Base-by-base conservation (phyloP, 2,113 vertebrate species). In the Hypomesus transpacificus region DNA sequence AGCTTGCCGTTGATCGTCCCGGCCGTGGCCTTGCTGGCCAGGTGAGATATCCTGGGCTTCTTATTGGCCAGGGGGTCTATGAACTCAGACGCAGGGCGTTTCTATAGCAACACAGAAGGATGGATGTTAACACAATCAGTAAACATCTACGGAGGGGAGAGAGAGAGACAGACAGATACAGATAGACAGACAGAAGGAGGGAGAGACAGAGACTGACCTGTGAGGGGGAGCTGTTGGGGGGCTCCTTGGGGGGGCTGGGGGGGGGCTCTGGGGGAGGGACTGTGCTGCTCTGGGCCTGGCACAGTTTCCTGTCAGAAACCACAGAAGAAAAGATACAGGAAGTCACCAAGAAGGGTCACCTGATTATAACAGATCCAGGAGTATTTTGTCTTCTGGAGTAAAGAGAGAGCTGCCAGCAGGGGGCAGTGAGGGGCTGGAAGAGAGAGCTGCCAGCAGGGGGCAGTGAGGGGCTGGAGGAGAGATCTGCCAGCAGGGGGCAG, bases 31-130 rank as follows among this genome's bases (percentile, higher is more conserved):
- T 96, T 94, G 86, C 91, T 96, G 71, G 92, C 77, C 31, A 96
- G 81, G 68, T 96, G 97, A 0, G 97, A 99, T 81, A 99, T 95
- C 83, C 97, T 86, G 69, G 94, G 94, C 85, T 96, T 98, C 86
- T 99, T 99, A 91, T 88, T 95, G 86, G 87, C 88, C 46, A 97
- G 75, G 0, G 96, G 96, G 80, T 98, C 97, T 1, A 94, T 96
- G 76, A 97, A 96, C 3, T 98, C 97, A 54, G 83, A 68, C 58
- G 91, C 91, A 0, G 93, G 82, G 62, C 96, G 94, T 91, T 98
- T 99, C 96, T 98, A 85, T 3, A 20, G 56, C 74, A 1, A 28
- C 1, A 54, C 58, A 3, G 68, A 11, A 21, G 3, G 34, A 31
- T 72, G 21, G 73, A 20, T 14, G n/a, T 59, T 46, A 75, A 78